These are phyloP conservation scores for Heteromormyrus szaboi DNA, from an alignment of 2,797 vertebrate genomes.

Conservation along the genomic window DNA sequence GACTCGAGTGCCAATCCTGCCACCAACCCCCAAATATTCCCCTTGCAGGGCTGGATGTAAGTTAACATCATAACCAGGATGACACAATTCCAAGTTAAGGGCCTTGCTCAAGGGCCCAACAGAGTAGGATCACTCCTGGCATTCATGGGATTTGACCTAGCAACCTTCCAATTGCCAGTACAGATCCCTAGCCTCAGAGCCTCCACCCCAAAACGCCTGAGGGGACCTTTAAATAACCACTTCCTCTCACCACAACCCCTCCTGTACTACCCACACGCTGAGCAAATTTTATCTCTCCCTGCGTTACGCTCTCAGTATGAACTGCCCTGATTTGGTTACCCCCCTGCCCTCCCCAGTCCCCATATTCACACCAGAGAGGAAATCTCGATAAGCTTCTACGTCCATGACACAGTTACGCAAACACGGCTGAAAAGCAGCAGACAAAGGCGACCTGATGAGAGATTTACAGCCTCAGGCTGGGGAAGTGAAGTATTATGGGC, in stretches of 20 bases:
- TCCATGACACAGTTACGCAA: slow-evolving; percentile 17
- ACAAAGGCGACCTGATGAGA: slow-evolving; percentile 13
- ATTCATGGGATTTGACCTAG: background rate
- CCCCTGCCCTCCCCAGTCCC: background rate
- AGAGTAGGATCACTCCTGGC: background rate
- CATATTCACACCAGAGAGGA: background rate
- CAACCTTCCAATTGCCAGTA: background rate
- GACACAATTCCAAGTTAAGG: background rate
- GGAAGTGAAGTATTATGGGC: background rate
- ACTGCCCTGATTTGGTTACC: background rate
- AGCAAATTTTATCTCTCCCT: background rate
- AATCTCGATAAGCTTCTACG: background rate
- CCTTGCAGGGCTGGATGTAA: background rate
- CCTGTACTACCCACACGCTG: background rate
- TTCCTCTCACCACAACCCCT: background rate
- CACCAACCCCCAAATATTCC: background rate
- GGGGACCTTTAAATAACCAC: background rate
- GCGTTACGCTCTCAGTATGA: background rate
- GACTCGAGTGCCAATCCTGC: background rate
- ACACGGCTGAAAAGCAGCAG: background rate
- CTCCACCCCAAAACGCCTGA: background rate
- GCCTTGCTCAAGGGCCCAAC: background rate
- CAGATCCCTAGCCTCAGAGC: background rate
- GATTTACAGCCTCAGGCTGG: background rate
- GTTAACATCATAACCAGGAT: background rate